Conservation (phyloP, 2,797 vertebrate species). For the Danio tinwini region DNA sequence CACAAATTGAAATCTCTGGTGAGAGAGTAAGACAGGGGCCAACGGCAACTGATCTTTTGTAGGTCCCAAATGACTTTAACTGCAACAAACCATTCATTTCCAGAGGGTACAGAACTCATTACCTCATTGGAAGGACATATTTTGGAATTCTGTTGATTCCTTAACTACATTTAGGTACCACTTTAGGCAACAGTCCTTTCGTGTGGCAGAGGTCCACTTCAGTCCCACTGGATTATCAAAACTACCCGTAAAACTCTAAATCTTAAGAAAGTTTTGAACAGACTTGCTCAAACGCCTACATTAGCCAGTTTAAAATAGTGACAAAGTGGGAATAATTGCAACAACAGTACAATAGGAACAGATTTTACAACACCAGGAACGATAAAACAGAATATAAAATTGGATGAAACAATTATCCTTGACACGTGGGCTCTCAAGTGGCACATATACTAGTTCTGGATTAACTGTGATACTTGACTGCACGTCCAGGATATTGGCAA, state of each 20-base stretch:
- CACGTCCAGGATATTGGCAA: constrained; percentile 69
- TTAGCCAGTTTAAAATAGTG: constrained; percentile 59
- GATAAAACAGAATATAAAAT: constrained; percentile 64
- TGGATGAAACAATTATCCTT: constrained; percentile 62
- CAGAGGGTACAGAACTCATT: constrained; percentile 35
- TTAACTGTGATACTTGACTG: constrained; percentile 68
- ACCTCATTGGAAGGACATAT: constrained; percentile 61
- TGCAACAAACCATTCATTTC: constrained; percentile 74
- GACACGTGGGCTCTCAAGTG: constrained; percentile 66
- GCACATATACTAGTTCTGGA: constrained; percentile 64
- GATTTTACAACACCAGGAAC: constrained; percentile 60
- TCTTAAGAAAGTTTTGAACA: constrained; percentile 54
- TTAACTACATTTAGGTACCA: constrained; percentile 63
- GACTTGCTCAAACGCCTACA: constrained; percentile 55
- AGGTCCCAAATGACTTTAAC: constrained; percentile 67
- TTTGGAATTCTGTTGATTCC: constrained; percentile 54
- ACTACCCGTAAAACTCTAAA: constrained; percentile 57
- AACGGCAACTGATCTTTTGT: constrained; percentile 75
- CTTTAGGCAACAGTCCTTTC: constrained; percentile 56
- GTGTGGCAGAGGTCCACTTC: constrained; percentile 60
- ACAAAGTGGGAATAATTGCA: constrained; percentile 63
- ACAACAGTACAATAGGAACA: constrained; percentile 64
- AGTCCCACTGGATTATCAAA: constrained; percentile 60
- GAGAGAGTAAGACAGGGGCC: constrained; percentile 69
- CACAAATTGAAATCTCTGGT: constrained; percentile 69